Base-by-base conservation (phyloP, 2,113 vertebrate species). In the Nannospalax galili region DNA sequence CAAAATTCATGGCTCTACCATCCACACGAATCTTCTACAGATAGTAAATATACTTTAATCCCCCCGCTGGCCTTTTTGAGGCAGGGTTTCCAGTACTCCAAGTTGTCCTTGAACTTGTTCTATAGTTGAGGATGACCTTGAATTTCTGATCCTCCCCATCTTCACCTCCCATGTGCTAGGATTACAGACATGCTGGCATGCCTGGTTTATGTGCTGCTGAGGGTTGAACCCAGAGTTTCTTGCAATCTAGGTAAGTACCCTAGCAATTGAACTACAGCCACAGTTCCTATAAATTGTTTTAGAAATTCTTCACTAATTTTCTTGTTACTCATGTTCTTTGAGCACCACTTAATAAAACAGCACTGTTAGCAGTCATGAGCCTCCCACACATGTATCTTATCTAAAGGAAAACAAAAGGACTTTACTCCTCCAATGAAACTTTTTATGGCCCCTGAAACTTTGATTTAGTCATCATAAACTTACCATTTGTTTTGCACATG, bases 391-490 rank as follows among this genome's bases (percentile, higher is more conserved):
- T 37, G 11, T 90, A 74, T 96, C 93, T 97, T 94, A 95, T 87
- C 95, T 96, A 73, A 91, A 92, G 35, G 82, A 89, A 95, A 93
- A 94, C 56, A 75, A 95, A 96, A 93, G 91, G 92, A 95, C 94
- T 96, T 97, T 95, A 96, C 45, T 89, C 90, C 87, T 14, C 6
- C 28, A 64, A 1, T 86, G 70, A 92, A 93, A 92, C 75, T 79
- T 20, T 95, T 91, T 84, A 94, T 96, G 80, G 84, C 19, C 45
- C 22, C 91, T 88, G 92, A 97, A 97, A 93, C 81, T 91, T 92
- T 84, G 86, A 95, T 79, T 88, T 89, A 56, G 16, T 85, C 15
- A 77, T 45, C 22, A 87, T 62, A 90, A 89, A 77, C 73, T 85
- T 35, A 48, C 37, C 85, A 62, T 40, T 16, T 14, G 11, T 89